Percentiles rank a stretch among this genome's conserved stretches.
Evolutionary conservation across 1,140 invertebrate species (phyloP).

Genomic region (Chrysoperla carnea): DNA sequence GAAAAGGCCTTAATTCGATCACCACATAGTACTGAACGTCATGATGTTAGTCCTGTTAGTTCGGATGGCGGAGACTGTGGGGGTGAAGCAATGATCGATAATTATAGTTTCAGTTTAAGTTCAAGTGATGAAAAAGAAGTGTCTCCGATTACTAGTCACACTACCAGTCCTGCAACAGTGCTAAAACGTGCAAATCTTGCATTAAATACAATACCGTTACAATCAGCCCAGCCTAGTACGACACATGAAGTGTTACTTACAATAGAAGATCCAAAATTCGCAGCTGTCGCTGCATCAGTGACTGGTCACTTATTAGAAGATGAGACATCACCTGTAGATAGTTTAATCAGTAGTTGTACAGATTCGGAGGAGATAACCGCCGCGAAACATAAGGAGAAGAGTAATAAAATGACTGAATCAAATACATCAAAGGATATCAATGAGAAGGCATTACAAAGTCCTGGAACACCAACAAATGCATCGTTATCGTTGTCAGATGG

Average conservation of each 20-base stretch:
- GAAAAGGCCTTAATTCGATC: slow-evolving; percentile 22
- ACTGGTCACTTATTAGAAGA: slow-evolving; percentile 46
- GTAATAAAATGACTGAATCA: slow-evolving; percentile 21
- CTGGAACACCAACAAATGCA: slow-evolving; percentile 57
- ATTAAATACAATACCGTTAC: slow-evolving; percentile 7
- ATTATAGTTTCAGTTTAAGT: slow-evolving; percentile 32
- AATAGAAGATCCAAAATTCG: slow-evolving; percentile 59
- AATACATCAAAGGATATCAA: slow-evolving; percentile 21
- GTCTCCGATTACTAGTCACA: background rate
- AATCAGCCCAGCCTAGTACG: slow-evolving; percentile 6
- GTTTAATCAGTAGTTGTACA: slow-evolving; percentile 49
- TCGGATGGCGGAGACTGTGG: slow-evolving; percentile 33
- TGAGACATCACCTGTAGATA: slow-evolving; percentile 64
- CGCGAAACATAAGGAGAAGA: slow-evolving; percentile 22
- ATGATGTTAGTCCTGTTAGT: slow-evolving; percentile 25
- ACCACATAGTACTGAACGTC: background rate
- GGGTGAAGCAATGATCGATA: slow-evolving; percentile 47
- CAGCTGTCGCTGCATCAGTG: slow-evolving; percentile 48
- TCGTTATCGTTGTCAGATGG: slow-evolving; percentile 52
- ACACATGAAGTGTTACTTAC: slow-evolving; percentile 25
- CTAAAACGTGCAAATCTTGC: slow-evolving; percentile 14
- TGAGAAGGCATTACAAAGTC: slow-evolving; percentile 31
- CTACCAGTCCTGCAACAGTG: slow-evolving; percentile 1
- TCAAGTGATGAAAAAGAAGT: slow-evolving; percentile 32
- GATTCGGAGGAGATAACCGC: slow-evolving; percentile 35